phyloP scores from a whole-genome alignment of 2,888 invertebrate species.

The Punctoribates punctum region DNA sequence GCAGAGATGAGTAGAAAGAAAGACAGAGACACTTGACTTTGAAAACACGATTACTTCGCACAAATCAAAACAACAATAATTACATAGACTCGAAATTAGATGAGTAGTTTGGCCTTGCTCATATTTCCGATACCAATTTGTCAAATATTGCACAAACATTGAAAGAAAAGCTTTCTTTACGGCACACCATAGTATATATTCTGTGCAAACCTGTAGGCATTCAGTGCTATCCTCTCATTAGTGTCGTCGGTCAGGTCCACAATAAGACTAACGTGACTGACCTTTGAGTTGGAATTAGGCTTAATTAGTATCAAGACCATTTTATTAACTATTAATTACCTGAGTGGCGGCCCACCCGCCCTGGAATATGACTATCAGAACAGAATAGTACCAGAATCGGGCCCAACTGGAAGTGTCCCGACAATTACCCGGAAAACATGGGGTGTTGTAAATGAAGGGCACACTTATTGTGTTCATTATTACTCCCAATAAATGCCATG shows the following conservation, averaged over 20 bases:
- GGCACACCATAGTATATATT: neutral
- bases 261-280: slow-evolving; percentile 58
- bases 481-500: slow-evolving; percentile 45
- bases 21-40: too few species aligned
- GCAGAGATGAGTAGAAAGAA: too few species aligned
- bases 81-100: too few species aligned
- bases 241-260: slow-evolving; percentile 55
- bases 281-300: neutral
- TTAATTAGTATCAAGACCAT: neutral
- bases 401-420: slow-evolving; percentile 49
- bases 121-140: too few species aligned
- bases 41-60: too few species aligned
- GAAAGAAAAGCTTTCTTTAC: too few species aligned
- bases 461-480: slow-evolving; percentile 55
- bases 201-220: slow-evolving; percentile 54
- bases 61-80: too few species aligned
- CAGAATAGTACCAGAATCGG: slow-evolving; percentile 56
- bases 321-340: slow-evolving; percentile 50
- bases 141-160: too few species aligned
- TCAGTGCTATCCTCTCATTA: slow-evolving; percentile 55
- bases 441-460: slow-evolving; percentile 56
- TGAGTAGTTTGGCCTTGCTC: too few species aligned
- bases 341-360: slow-evolving; percentile 61
- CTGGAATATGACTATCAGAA: slow-evolving; percentile 58
- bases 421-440: slow-evolving; percentile 52